Conservation (phyloP, 1,140 invertebrate species). For the Ceratoteleas bidentatus region DNA sequence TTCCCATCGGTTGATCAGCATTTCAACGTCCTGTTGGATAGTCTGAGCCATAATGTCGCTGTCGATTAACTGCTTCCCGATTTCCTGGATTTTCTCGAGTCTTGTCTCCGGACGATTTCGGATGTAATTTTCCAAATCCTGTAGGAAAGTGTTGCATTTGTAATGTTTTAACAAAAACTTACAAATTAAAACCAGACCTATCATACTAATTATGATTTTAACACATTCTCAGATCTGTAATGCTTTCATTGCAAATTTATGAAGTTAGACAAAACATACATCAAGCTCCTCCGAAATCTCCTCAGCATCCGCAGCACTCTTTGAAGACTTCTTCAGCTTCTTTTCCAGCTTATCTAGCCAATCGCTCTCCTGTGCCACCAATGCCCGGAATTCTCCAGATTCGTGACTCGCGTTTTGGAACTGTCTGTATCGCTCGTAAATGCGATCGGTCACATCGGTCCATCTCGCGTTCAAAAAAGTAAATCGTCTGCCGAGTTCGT, state of each 20-base stretch:
- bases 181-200: too few relatives aligned
- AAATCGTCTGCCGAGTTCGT: conserved; percentile 85
- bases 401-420: conserved; percentile 87
- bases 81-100: conserved; percentile 88
- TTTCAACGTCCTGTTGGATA: conserved; percentile 87
- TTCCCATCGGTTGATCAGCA: conserved; percentile 86
- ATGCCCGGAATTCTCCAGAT: conserved; percentile 89
- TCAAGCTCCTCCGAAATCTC: conserved; percentile 95
- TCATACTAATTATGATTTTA: too few relatives aligned
- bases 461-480: conserved; percentile 87
- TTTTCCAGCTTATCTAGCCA: conserved; percentile 92
- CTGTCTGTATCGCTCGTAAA: conserved; percentile 84
- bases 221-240: too few relatives aligned
- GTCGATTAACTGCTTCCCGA: conserved; percentile 87
- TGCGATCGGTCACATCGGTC: conserved; percentile 85
- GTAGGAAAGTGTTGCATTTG: conserved; percentile 38
- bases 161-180: conserved; percentile 5
- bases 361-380: conserved; percentile 89
- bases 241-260: too few relatives aligned
- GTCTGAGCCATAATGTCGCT: conserved; percentile 88
- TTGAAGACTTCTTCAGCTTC: conserved; percentile 87
- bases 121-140: conserved; percentile 93
- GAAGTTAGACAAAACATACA: conserved; percentile 79
- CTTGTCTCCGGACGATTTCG: conserved; percentile 88
- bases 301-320: conserved; percentile 93